Evolutionary conservation across 2,797 vertebrate genomes (phyloP).

Genomic region (Bradypodion pumilum): DNA sequence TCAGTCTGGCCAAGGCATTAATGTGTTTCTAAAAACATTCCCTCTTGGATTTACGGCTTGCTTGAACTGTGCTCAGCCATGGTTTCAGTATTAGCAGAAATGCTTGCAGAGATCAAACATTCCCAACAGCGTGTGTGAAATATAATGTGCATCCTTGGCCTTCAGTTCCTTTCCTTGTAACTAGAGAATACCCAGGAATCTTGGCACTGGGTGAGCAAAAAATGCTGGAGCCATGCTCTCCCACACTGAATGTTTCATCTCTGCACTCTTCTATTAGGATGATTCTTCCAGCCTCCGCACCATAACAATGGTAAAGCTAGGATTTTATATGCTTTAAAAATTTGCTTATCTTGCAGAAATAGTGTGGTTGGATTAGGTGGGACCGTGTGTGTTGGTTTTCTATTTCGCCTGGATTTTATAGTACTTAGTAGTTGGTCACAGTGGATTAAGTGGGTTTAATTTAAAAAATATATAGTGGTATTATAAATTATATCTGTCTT

Average conservation of each 20-base stretch:
- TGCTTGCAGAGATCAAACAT: slow-evolving; percentile 37
- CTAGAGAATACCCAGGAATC: slow-evolving; percentile 57
- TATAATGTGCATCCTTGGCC: slow-evolving; percentile 47
- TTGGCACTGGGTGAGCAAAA: slow-evolving; percentile 40
- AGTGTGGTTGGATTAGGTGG: neutral
- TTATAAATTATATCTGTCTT: neutral
- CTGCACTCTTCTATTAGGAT: slow-evolving; percentile 12
- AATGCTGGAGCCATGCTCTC: neutral
- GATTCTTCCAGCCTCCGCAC: slow-evolving; percentile 11
- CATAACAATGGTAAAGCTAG: slow-evolving; percentile 22
- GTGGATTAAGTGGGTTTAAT: neutral
- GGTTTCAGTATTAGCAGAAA: slow-evolving; percentile 25
- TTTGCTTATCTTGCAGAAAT: neutral
- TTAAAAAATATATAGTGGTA: neutral
- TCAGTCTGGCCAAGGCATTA: neutral
- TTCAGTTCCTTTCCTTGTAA: slow-evolving; percentile 60
- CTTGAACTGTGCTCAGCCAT: slow-evolving; percentile 28
- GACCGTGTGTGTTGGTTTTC: neutral
- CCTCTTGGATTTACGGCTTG: slow-evolving; percentile 50
- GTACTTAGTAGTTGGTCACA: neutral
- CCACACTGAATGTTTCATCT: slow-evolving; percentile 45
- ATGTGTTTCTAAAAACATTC: slow-evolving; percentile 54
- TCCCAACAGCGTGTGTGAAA: slow-evolving; percentile 51
- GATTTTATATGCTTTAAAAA: neutral
- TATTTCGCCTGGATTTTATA: neutral